Evolutionary conservation across 2,888 invertebrate genomes (phyloP).

Genomic region (Xestoiulus laeticollis): DNA sequence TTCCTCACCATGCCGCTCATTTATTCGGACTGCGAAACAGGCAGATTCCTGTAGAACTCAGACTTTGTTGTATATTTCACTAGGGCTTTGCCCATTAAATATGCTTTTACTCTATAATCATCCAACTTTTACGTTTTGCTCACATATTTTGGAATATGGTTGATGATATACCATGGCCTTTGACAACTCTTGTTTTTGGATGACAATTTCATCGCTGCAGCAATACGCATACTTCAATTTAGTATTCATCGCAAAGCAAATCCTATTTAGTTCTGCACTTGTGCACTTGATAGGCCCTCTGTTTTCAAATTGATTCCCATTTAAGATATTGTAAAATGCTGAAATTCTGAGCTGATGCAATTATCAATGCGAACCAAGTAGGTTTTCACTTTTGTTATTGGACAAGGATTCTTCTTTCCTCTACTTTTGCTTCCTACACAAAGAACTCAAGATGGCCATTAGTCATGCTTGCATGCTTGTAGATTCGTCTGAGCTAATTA

Average conservation of each 20-base stretch:
- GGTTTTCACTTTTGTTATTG: background rate
- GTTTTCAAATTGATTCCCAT: slow-evolving; percentile 22
- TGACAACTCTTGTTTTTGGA: background rate
- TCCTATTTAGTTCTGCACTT: background rate
- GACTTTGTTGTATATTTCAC: too few species aligned
- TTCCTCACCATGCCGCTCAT: too few species aligned
- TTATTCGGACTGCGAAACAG: too few species aligned
- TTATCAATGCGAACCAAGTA: background rate
- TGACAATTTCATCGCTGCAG: background rate
- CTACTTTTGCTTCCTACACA: background rate
- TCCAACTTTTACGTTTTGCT: too few species aligned
- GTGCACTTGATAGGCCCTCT: background rate
- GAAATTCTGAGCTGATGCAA: slow-evolving; percentile 2
- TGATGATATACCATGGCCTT: background rate
- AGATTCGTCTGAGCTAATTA: slow-evolving; percentile 5
- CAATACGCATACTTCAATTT: background rate
- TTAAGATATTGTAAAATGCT: background rate
- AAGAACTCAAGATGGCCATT: slow-evolving; percentile 11
- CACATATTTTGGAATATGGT: too few species aligned
- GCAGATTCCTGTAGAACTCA: too few species aligned
- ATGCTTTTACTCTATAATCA: too few species aligned
- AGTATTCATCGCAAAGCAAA: background rate
- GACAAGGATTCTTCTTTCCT: too few species aligned
- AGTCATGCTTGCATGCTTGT: background rate
- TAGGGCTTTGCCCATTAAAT: too few species aligned